Percentiles rank a stretch among this genome's conserved stretches.
These are phyloP conservation scores for Melospiza melodia DNA, from an alignment of 2,113 vertebrate genomes.

Conservation along the genomic window DNA sequence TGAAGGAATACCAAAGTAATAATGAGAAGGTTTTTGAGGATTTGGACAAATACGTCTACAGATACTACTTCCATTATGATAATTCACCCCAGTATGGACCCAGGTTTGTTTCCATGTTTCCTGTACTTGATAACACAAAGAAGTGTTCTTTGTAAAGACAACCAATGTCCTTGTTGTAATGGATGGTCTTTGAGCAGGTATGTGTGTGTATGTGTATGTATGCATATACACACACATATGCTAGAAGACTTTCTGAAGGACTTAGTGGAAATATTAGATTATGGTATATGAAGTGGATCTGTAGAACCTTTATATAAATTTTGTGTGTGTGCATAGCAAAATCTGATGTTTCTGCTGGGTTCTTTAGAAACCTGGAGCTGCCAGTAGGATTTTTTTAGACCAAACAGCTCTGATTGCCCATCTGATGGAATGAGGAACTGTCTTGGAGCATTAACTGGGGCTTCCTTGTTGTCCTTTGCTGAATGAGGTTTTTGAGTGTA, in stretches of 20 bases:
- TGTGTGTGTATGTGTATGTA: neutral
- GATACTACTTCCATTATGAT: conserved; percentile 88
- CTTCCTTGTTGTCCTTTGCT: neutral
- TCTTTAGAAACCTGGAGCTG: neutral
- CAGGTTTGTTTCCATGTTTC: conserved; percentile 81
- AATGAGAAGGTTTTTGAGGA: conserved; percentile 82
- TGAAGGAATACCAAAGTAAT: conserved; percentile 83
- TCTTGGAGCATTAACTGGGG: neutral
- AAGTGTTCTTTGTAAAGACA: neutral
- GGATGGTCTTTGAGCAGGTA: neutral
- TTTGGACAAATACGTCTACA: conserved; percentile 89
- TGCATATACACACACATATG: neutral
- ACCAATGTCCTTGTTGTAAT: neutral
- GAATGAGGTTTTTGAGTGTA: neutral
- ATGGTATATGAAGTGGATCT: neutral
- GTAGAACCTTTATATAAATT: neutral
- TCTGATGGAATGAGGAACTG: neutral
- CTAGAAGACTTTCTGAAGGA: neutral
- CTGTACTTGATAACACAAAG: conserved; percentile 55
- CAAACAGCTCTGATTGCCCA: neutral
- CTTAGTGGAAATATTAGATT: neutral
- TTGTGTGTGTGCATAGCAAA: neutral
- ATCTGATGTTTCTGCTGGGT: neutral
- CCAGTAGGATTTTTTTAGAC: neutral
- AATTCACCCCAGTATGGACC: conserved; percentile 78